phyloP scores from a whole-genome alignment of 1,140 invertebrate species.

The Halesus radiatus region DNA sequence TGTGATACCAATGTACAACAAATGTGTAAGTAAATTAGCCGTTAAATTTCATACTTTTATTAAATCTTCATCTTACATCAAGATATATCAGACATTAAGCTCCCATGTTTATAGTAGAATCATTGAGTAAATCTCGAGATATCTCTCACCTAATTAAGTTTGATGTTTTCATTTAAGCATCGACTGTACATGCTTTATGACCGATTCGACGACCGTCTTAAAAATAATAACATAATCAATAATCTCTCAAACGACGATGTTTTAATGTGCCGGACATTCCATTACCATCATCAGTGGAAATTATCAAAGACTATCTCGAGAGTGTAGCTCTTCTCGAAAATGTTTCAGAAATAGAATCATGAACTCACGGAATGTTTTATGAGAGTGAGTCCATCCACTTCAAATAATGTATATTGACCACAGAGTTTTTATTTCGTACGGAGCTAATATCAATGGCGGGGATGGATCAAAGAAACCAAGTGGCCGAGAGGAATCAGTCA shows the following conservation, averaged over 20 bases:
- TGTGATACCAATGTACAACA: no score
- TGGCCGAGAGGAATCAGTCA: constrained; percentile 37
- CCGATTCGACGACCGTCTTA: background rate
- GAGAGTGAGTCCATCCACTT: constrained; percentile 28
- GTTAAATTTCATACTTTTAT: no score
- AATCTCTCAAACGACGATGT: constrained; percentile 3
- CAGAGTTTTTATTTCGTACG: background rate
- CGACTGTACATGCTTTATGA: background rate
- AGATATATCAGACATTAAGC: no score
- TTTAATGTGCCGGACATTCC: constrained; percentile 14
- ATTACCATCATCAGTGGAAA: background rate
- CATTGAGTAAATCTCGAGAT: no score
- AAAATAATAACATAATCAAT: background rate
- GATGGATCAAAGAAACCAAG: constrained; percentile 43
- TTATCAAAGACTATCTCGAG: background rate
- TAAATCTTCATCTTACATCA: no score
- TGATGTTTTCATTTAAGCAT: no score
- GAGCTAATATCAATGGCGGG: background rate
- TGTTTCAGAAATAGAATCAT: background rate
- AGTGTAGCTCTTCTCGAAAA: background rate
- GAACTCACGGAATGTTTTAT: background rate
- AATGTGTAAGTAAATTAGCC: no score
- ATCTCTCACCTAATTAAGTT: no score
- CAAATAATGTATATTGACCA: constrained; percentile 41
- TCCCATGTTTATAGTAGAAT: no score